Percentiles rank a stretch among this genome's conserved stretches.
These are phyloP conservation scores for Idaea aversata DNA, from an alignment of 2,888 invertebrate genomes.

Conservation along the genomic window DNA sequence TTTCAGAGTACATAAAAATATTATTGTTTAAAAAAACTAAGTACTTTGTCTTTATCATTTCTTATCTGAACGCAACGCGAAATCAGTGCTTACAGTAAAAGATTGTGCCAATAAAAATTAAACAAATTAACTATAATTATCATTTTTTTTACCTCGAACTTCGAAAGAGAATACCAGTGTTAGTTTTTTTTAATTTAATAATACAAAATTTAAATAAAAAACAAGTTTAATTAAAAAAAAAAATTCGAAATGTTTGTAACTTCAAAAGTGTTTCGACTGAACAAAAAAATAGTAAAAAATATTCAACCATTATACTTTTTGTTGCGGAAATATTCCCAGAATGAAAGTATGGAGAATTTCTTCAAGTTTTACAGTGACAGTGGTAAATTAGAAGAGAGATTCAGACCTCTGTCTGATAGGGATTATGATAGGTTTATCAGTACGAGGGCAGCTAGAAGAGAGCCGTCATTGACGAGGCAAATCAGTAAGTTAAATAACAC, in stretches of 20 bases:
- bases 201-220: too few relatives aligned
- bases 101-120: neutral
- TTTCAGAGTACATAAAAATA: neutral
- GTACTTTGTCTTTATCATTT: neutral
- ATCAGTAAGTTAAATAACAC: slow-evolving; percentile 55
- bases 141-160: neutral
- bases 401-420: slow-evolving; percentile 45
- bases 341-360: slow-evolving; percentile 43
- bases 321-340: slow-evolving; percentile 38
- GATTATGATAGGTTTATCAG: slow-evolving; percentile 66
- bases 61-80: neutral
- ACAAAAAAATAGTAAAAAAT: slow-evolving; percentile 22
- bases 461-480: slow-evolving; percentile 64
- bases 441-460: slow-evolving; percentile 49
- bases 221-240: neutral
- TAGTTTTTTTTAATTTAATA: neutral
- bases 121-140: slow-evolving; percentile 5
- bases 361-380: slow-evolving; percentile 60
- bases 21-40: neutral
- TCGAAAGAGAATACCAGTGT: slow-evolving; percentile 8
- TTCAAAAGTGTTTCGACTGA: slow-evolving; percentile 4
- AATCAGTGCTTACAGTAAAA: neutral
- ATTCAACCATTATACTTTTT: slow-evolving; percentile 10
- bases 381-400: slow-evolving; percentile 38
- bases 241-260: neutral